Conservation (phyloP, 2,113 vertebrate species). For the Siniperca knerii region DNA sequence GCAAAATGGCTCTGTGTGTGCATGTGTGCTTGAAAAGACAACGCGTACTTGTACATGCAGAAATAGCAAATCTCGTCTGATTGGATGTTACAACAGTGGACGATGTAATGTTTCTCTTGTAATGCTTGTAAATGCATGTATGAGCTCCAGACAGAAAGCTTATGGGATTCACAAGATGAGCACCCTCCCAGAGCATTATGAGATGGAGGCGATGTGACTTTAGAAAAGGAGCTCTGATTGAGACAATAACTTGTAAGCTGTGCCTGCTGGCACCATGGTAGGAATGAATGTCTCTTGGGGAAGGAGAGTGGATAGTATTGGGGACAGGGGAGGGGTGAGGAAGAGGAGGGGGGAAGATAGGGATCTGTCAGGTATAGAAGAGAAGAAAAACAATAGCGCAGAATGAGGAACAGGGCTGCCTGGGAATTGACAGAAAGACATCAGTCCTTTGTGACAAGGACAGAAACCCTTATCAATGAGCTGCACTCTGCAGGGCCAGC, state of each 20-base stretch:
- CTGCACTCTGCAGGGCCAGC: conserved; percentile 64
- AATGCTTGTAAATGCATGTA: conserved; percentile 29
- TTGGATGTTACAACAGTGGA: conserved; percentile 38
- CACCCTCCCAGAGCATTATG: conserved; percentile 31
- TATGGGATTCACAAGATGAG: conserved; percentile 29
- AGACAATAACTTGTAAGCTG: conserved; percentile 56
- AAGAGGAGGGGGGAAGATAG: conserved; percentile 31
- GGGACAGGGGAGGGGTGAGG: conserved; percentile 27
- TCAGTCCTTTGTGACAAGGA: conserved; percentile 81
- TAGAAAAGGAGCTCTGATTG: conserved; percentile 54
- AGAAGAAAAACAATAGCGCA: conserved; percentile 62
- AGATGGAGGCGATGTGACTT: conserved; percentile 41
- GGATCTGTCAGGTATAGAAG: conserved; percentile 64
- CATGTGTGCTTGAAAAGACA: conserved; percentile 13
- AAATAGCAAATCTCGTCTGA: conserved; percentile 46
- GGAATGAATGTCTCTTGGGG: conserved; percentile 23
- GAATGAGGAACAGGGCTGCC: conserved; percentile 79
- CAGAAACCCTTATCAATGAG: conserved; percentile 77
- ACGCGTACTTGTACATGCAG: conserved; percentile 10
- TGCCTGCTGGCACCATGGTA: conserved; percentile 1
- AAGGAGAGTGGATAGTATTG: conserved; percentile 10
- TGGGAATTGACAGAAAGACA: conserved; percentile 76
- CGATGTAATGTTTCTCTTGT: conserved; percentile 31
- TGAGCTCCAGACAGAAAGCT: conserved; percentile 27
- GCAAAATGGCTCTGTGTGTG: conserved; percentile 38